phyloP scores from a whole-genome alignment of 2,113 vertebrate species.

The Synchiropus splendidus region DNA sequence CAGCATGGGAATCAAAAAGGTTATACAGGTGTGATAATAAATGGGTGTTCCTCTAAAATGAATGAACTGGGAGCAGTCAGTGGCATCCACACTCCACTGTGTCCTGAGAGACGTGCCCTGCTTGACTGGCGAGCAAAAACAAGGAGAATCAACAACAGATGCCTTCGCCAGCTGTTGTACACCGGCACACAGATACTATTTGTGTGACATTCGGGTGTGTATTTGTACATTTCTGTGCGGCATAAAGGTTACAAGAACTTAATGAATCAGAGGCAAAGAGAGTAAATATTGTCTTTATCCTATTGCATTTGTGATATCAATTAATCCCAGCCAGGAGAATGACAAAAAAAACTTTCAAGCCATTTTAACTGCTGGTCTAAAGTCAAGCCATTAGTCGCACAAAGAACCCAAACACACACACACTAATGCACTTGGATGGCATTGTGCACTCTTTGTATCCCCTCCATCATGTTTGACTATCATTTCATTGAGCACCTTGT shows the following conservation, averaged over 20 bases:
- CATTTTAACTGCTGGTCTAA: not conserved
- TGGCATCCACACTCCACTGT: conserved; percentile 12
- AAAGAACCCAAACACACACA: conserved; percentile 21
- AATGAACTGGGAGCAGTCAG: conserved; percentile 45
- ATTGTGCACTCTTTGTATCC: conserved; percentile 14
- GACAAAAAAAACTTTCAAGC: too few relatives aligned
- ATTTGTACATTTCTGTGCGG: conserved; percentile 30
- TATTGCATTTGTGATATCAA: conserved; percentile 27
- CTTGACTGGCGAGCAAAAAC: conserved; percentile 83
- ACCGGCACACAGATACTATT: conserved; percentile 11
- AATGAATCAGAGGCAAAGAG: conserved; percentile 44
- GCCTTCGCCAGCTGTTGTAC: conserved; percentile 50
- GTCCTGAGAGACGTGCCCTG: conserved; percentile 44
- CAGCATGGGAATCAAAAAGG: conserved; percentile 13
- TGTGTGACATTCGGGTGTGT: conserved; percentile 27
- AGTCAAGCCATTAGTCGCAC: conserved; percentile 16
- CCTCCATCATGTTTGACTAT: too few relatives aligned
- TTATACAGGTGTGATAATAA: conserved; percentile 39
- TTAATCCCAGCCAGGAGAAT: conserved; percentile 1
- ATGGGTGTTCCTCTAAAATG: conserved; percentile 47
- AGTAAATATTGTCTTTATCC: conserved; percentile 53
- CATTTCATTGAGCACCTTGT: conserved; percentile 7
- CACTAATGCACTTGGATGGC: conserved; percentile 21
- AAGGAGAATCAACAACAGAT: conserved; percentile 74
- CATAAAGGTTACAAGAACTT: conserved; percentile 40